phyloP scores from a whole-genome alignment of 2,113 vertebrate species.

The Nettapus auritus region DNA sequence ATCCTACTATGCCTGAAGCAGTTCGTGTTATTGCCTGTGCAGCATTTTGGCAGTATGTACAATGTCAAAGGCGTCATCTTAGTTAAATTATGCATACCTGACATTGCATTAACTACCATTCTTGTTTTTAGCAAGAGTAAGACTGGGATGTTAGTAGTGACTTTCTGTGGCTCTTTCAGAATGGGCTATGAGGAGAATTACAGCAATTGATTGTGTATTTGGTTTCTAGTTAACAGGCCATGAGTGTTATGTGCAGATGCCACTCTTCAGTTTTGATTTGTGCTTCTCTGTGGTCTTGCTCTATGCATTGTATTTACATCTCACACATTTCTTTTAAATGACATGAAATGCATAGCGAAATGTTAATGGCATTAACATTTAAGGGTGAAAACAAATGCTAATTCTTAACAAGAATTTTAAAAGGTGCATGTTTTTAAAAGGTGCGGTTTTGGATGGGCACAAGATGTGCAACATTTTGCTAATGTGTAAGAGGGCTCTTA shows the following conservation, averaged over 20 bases:
- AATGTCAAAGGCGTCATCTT: neutral
- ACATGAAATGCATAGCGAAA: neutral
- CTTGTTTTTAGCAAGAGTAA: neutral
- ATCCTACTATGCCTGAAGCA: neutral
- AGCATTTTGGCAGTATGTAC: neutral
- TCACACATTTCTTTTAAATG: neutral
- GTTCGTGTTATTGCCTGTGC: neutral
- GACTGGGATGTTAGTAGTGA: neutral
- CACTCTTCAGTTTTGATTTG: neutral
- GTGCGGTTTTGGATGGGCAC: fast-evolving
- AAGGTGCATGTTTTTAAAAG: neutral
- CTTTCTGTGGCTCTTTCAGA: neutral
- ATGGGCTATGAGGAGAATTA: neutral
- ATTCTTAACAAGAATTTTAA: neutral
- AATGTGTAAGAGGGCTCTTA: neutral
- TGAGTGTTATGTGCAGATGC: neutral
- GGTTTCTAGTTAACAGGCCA: neutral
- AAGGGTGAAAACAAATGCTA: neutral
- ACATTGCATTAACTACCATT: neutral
- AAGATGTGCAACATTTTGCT: neutral
- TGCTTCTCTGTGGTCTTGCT: neutral
- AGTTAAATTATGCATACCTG: neutral
- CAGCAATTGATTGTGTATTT: neutral
- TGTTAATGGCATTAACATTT: neutral
- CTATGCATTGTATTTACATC: neutral